Base-by-base conservation (phyloP, 1,140 invertebrate genomes). In the Cotesia vestalis region DNA sequence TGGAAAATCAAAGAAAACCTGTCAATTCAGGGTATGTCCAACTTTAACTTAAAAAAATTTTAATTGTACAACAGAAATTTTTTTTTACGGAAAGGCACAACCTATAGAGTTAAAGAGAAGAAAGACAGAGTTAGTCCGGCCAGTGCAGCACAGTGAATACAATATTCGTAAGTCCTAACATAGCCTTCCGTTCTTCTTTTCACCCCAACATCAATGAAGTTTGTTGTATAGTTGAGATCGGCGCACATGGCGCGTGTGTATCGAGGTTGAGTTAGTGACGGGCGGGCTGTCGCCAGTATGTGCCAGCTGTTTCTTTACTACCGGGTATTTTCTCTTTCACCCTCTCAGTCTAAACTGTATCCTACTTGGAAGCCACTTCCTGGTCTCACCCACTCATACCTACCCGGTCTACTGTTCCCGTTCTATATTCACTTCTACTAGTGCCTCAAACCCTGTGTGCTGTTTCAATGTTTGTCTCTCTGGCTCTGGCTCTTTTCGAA, bases 221-320 rank as follows among this genome's bases (percentile, higher is more conserved):
- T 85, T 85, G 83, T 84, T 27, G 27, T 27, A 27, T 27, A 27
- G 82, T 84, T 78, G 81, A 9, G 40, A 11, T 11, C 17, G 76
- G 82, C 73, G 79, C 83, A 85, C 82, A 83, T 84, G 84, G 82
- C 80, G 84, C 83, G 78, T 83, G 84, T 84, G 80, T 85, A 84
- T 84, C 79, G 77, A 80, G 80, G 80, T 83, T 85, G 83, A 85
- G 81, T 85, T 85, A 84, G 82, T 85, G 83, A 85, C 78, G 79
- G 80, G 81, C 83, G 84, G 77, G 83, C 84, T 85, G 84, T 83
- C 82, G 83, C 84, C 83, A 78, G 79, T 81, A 74, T 83, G 83
- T 84, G 79, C 82, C 84, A 85, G 84, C 84, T 85, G 84, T 83
- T 85, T 81, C 80, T 73, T 81, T 83, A 81, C 83, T 84, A 80